A percentile compares a stretch with the other conserved stretches of the same genome.
Conservation (phyloP, 2,797 vertebrate species). For the Clarias pachynema region DNA sequence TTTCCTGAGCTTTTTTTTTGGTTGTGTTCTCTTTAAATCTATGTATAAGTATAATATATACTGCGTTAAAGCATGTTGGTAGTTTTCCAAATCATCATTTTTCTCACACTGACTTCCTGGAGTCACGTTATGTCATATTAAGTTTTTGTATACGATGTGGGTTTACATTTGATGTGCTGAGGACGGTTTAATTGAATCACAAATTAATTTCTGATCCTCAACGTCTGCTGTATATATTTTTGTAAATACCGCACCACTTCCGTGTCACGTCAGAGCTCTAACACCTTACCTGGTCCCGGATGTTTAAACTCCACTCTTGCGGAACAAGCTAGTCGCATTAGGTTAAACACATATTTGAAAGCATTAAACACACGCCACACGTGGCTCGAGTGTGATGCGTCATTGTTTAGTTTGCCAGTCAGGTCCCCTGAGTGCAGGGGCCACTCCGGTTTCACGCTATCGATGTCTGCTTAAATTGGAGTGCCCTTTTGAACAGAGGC, state of each 20-base stretch:
- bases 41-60: not conserved
- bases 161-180: not conserved
- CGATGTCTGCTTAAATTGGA: conserved; percentile 39
- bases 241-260: not conserved
- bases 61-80: not conserved
- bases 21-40: not conserved
- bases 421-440: conserved; percentile 23
- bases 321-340: not conserved
- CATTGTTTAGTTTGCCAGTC: conserved; percentile 35
- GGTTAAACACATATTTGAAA: not conserved
- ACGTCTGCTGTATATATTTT: not conserved
- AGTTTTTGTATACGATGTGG: not conserved
- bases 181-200: not conserved
- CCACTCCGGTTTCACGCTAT: conserved; percentile 45
- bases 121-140: not conserved
- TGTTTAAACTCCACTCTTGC: not conserved
- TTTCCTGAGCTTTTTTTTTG: not conserved
- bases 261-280: not conserved
- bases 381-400: not conserved
- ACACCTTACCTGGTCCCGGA: not conserved
- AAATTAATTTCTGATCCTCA: not conserved
- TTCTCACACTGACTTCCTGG: not conserved
- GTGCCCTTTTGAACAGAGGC: conserved; percentile 40
- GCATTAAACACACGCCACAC: not conserved
- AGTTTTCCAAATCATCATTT: not conserved